A percentile compares a stretch with the other conserved stretches of the same genome.
phyloP scores from a whole-genome alignment of 1,140 invertebrate genomes.

The Zaprionus vittiger region DNA sequence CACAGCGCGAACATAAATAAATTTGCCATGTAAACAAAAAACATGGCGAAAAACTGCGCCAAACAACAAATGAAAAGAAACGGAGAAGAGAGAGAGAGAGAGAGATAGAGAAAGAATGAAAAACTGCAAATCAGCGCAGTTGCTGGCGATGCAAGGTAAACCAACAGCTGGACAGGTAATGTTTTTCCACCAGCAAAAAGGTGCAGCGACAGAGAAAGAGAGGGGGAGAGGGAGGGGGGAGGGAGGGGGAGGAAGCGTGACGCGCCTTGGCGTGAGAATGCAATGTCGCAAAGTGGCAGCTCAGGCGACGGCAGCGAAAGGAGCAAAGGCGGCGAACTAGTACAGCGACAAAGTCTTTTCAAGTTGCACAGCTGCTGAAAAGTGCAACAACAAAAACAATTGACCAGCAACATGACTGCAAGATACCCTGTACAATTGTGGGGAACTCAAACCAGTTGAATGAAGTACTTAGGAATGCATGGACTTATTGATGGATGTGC shows the following conservation, averaged over 20 bases:
- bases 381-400: conserved; percentile 41
- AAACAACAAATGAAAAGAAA: conserved; percentile 38
- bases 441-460: not conserved
- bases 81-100: conserved; percentile 14
- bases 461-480: no score
- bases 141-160: conserved; percentile 65
- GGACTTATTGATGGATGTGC: not conserved
- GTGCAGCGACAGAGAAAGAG: not conserved
- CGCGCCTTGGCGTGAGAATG: conserved; percentile 20
- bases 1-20: conserved; percentile 79
- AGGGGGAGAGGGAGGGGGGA: not conserved
- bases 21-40: conserved; percentile 79
- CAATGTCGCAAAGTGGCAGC: conserved; percentile 58
- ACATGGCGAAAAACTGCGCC: conserved; percentile 28
- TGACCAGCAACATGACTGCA: conserved; percentile 23
- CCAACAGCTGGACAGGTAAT: conserved; percentile 52
- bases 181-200: not conserved
- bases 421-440: not conserved
- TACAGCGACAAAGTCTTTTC: conserved; percentile 70
- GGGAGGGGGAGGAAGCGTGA: conserved; percentile 11
- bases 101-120: conserved; percentile 69
- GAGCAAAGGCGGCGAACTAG: conserved; percentile 63
- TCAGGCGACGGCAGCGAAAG: conserved; percentile 48
- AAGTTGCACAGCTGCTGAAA: conserved; percentile 58
- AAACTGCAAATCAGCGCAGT: conserved; percentile 77